Evolutionary conservation across 1,140 invertebrate genomes (phyloP).

Genomic region (Maniola jurtina): DNA sequence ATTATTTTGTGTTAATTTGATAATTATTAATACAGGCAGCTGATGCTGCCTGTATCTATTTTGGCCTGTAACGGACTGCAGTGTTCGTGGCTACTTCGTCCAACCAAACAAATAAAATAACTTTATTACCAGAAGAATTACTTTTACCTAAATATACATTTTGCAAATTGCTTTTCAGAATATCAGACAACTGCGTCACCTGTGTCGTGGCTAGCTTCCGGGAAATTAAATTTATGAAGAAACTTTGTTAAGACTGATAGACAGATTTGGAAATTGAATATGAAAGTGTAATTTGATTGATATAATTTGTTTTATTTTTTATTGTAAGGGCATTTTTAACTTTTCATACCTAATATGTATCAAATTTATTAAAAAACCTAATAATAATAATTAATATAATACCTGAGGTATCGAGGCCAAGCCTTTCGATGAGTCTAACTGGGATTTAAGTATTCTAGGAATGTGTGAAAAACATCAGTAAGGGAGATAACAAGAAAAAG

Average conservation of each 20-base stretch:
- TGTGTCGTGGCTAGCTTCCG: slow-evolving; percentile 36
- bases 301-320: slow-evolving; percentile 19
- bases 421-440: neutral
- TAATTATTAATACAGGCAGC: too few species aligned
- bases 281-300: slow-evolving; percentile 43
- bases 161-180: slow-evolving; percentile 27
- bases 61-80: too few species aligned
- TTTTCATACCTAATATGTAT: too few species aligned
- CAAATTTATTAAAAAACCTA: too few species aligned
- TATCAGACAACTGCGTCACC: slow-evolving; percentile 42
- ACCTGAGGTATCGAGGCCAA: too few species aligned
- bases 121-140: neutral
- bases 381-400: too few species aligned
- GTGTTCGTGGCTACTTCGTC: too few species aligned
- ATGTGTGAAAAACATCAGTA: slow-evolving; percentile 41
- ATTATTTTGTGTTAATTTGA: too few species aligned
- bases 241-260: slow-evolving; percentile 62
- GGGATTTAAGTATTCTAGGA: slow-evolving; percentile 31
- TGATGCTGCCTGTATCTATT: too few species aligned
- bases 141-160: too few species aligned
- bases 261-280: slow-evolving; percentile 40
- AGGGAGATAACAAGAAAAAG: slow-evolving; percentile 43
- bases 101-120: too few species aligned
- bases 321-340: neutral
- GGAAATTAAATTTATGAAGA: slow-evolving; percentile 48